Conservation (phyloP, 2,888 invertebrate species). For the Cerceris rybyensis region DNA sequence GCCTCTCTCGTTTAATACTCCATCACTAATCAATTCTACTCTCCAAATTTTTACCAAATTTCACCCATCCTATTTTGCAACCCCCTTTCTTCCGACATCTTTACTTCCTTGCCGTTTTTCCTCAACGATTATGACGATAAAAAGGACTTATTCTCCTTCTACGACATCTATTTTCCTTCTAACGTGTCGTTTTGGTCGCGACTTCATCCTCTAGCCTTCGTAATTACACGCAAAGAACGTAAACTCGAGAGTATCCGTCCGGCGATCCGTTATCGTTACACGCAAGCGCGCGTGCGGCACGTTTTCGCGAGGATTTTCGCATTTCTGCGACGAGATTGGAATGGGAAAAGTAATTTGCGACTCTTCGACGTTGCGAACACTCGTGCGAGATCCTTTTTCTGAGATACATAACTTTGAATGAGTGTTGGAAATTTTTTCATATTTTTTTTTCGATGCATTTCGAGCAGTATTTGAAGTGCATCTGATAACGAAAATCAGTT, state of each 20-base stretch:
- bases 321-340: background rate
- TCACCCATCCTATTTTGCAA: too few relatives aligned
- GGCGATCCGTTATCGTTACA: background rate
- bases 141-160: slow-evolving; percentile 61
- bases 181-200: slow-evolving; percentile 25
- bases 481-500: too few relatives aligned
- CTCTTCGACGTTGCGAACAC: too few relatives aligned
- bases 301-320: background rate
- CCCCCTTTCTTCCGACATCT: slow-evolving; percentile 34
- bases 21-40: too few relatives aligned
- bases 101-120: slow-evolving; percentile 62
- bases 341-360: background rate
- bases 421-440: too few relatives aligned
- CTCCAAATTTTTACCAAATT: too few relatives aligned
- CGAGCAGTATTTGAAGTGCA: too few relatives aligned
- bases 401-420: too few relatives aligned
- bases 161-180: slow-evolving; percentile 48
- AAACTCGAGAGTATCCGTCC: slow-evolving; percentile 32
- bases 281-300: background rate
- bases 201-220: slow-evolving; percentile 25
- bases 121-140: slow-evolving; percentile 61
- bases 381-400: too few relatives aligned
- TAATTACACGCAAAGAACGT: slow-evolving; percentile 45
- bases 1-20: too few relatives aligned
- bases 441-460: too few relatives aligned